A percentile compares a stretch with the other conserved stretches of the same genome.
These are phyloP conservation scores for Brachyopa scutellaris DNA, from an alignment of 2,888 invertebrate species.

Conservation along the genomic window DNA sequence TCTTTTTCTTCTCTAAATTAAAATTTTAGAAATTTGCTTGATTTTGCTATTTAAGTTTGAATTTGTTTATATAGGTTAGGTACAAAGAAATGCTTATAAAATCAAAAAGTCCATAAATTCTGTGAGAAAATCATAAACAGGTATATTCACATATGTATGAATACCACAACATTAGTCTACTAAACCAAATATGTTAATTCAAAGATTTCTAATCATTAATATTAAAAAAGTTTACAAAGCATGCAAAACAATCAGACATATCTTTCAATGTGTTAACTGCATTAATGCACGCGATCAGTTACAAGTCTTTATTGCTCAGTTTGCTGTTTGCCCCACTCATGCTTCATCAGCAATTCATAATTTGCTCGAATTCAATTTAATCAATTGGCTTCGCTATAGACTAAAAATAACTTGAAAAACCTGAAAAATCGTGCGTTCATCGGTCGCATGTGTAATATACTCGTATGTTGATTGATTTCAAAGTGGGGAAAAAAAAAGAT, in stretches of 20 bases:
- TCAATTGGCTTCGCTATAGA: background rate
- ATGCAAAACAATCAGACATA: background rate
- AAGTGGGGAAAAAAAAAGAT: background rate
- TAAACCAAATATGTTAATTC: background rate
- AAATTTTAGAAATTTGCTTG: no score
- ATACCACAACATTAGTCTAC: background rate
- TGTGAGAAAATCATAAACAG: no score
- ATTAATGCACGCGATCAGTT: conserved; percentile 18
- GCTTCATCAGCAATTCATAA: background rate
- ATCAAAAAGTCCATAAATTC: no score
- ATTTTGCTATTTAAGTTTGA: no score
- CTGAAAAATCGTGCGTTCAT: conserved; percentile 4
- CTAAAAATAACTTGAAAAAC: no score
- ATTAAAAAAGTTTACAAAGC: background rate
- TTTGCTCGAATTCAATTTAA: conserved; percentile 2
- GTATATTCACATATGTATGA: no score
- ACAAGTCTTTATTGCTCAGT: background rate
- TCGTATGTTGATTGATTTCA: background rate
- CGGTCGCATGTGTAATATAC: background rate
- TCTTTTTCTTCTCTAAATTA: no score
- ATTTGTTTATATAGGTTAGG: no score
- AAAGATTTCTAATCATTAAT: background rate
- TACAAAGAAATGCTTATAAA: no score
- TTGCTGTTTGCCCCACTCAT: background rate
- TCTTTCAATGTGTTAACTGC: background rate